Evolutionary conservation across 2,888 invertebrate species (phyloP).

Genomic region (Euplagia quadripunctaria): DNA sequence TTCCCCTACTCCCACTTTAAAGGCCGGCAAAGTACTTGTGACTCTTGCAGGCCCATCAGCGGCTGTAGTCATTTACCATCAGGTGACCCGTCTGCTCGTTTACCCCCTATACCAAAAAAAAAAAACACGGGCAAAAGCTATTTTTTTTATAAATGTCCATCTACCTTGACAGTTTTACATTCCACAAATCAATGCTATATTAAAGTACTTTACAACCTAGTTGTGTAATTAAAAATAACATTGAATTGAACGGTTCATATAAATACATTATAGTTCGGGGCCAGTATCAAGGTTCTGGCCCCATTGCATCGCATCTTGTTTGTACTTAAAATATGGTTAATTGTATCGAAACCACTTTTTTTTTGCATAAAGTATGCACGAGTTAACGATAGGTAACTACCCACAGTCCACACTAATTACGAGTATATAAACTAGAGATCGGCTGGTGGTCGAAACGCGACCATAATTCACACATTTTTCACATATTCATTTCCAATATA

Average conservation of each 20-base stretch:
- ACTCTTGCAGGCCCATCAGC: no score
- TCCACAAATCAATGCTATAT: slow-evolving; percentile 23
- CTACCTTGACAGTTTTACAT: slow-evolving; percentile 8
- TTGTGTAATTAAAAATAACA: slow-evolving; percentile 26
- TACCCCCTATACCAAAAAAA: no score
- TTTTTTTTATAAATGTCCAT: neutral
- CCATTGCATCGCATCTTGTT: slow-evolving; percentile 20
- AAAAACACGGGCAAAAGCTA: no score
- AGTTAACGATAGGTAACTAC: neutral
- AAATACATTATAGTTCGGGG: slow-evolving; percentile 17
- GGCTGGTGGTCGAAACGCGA: no score
- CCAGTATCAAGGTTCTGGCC: slow-evolving; percentile 28
- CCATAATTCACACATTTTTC: no score
- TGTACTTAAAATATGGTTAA: slow-evolving; percentile 4
- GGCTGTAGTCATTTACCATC: no score
- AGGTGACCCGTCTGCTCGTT: no score
- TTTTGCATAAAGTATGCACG: neutral
- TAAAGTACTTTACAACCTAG: slow-evolving; percentile 10
- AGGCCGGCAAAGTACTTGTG: no score
- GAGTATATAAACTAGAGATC: no score
- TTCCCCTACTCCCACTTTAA: no score
- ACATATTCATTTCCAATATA: no score
- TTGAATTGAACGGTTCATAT: slow-evolving; percentile 18
- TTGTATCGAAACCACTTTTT: slow-evolving; percentile 3
- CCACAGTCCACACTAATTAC: no score